A percentile compares a stretch with the other conserved stretches of the same genome.
Evolutionary conservation across 2,888 invertebrate species (phyloP).

Genomic region (Nezara viridula): DNA sequence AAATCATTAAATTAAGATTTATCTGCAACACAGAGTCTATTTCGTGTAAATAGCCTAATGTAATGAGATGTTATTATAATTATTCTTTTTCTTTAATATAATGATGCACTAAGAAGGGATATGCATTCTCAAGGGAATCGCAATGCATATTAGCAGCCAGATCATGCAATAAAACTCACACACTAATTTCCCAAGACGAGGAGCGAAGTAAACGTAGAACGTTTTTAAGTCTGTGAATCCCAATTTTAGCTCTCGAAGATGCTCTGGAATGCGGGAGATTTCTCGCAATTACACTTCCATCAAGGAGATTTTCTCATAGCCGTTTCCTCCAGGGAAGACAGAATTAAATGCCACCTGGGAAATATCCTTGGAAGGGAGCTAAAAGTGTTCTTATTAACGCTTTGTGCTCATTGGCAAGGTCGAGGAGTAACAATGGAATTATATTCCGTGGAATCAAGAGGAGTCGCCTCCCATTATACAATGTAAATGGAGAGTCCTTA

Average conservation of each 20-base stretch:
- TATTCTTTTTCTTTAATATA: neutral
- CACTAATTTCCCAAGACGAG: neutral
- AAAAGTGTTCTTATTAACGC: neutral
- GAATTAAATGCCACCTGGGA: slow-evolving; percentile 20
- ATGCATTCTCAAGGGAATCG: neutral
- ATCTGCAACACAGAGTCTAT: too few species aligned
- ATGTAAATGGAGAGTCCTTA: neutral
- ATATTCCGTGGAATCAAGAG: neutral
- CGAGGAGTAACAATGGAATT: neutral
- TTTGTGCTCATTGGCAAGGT: slow-evolving; percentile 29
- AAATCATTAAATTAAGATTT: too few species aligned
- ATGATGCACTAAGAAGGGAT: neutral
- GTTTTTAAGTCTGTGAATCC: neutral
- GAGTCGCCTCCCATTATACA: neutral
- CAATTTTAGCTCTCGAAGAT: neutral
- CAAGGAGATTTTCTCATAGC: slow-evolving; percentile 11
- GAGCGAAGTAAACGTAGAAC: neutral
- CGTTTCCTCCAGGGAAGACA: neutral
- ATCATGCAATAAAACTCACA: neutral
- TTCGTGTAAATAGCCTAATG: too few species aligned
- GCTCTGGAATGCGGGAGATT: neutral
- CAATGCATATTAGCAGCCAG: neutral
- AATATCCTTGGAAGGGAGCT: neutral
- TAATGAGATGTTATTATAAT: too few species aligned
- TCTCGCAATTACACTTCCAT: slow-evolving; percentile 22